Evolutionary conservation across 2,113 vertebrate species (phyloP).

Genomic region (Ophiodon elongatus): DNA sequence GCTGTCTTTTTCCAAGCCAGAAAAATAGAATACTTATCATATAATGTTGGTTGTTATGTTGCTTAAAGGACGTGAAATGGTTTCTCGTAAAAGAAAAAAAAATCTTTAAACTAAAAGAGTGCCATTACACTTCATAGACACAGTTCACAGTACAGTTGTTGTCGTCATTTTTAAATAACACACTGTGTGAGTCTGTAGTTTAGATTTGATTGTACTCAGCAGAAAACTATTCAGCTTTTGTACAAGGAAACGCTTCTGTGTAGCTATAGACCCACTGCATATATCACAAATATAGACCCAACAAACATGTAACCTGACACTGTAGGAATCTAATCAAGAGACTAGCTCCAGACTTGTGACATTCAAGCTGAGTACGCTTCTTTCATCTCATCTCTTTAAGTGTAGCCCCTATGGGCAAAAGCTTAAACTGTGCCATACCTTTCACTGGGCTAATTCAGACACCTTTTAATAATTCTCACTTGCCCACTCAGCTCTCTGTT

Average conservation of each 20-base stretch:
- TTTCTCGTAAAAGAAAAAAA: background rate
- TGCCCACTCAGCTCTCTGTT: constrained; percentile 67
- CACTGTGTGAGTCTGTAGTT: background rate
- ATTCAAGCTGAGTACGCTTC: constrained; percentile 46
- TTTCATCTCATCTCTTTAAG: constrained; percentile 61
- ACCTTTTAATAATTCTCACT: constrained; percentile 68
- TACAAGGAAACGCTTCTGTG: background rate
- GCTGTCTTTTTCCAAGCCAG: constrained; percentile 11
- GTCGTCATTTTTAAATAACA: constrained; percentile 10
- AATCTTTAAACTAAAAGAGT: background rate
- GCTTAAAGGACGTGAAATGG: background rate
- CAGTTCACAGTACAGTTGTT: constrained; percentile 19
- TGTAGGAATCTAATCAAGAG: constrained; percentile 51
- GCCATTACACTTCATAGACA: background rate
- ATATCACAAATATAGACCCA: constrained; percentile 13
- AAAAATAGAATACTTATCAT: constrained; percentile 13
- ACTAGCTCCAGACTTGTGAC: constrained; percentile 47
- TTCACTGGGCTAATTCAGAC: constrained; percentile 63
- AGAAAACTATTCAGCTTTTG: background rate
- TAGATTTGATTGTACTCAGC: background rate
- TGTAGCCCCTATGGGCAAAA: constrained; percentile 46
- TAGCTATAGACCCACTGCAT: background rate
- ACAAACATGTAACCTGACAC: constrained; percentile 24
- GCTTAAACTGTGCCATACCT: constrained; percentile 62
- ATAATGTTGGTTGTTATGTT: constrained; percentile 17